Base-by-base conservation (phyloP, 2,113 vertebrate species). In the Dascyllus trimaculatus region DNA sequence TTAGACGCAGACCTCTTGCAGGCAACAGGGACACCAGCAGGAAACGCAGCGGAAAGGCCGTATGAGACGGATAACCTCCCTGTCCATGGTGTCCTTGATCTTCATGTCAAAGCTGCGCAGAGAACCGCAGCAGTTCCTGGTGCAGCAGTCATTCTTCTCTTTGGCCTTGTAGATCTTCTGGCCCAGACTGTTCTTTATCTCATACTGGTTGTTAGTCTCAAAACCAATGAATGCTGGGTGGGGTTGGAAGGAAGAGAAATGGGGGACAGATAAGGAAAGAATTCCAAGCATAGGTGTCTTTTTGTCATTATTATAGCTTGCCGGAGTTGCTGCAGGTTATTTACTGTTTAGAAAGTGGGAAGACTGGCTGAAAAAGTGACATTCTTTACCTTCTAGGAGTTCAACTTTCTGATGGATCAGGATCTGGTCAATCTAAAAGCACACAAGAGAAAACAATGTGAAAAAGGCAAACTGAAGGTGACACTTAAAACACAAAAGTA, bases 331-430 rank as follows among this genome's bases (percentile, higher is more conserved):
- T 48, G 19, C 11, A 19, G 24, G 4, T 74, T 52, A 29, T 25
- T 9, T 35, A 4, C 17, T 6, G 18, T 2, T 38, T 19, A 5
- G 8, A 21, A 45, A 45, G 58, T 14, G n/a, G 10, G 35, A 49
- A 68, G 46, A n/a, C 4, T n/a, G 4, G 4, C 15, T 4, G 0
- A 7, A 56, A 4, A 29, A 24, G 0, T 4, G 26, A n/a, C 17
- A 2, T 0, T 40, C 74, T 88, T 78, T 86, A 98, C 97, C 95
- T 94, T 97, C 96, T 7, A 96, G 83, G n/a, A 95, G 90, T 71
- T 96, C 96, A 19, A 96, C 90, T 89, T 96, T 97, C 85, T 98
- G 96, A 71, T 97, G 96, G 81, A 98, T 95, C 77, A 98, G 92
- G 73, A 98, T 81, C 87, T 97, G 96, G 88, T 98, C 96, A 32